A percentile compares a stretch with the other conserved stretches of the same genome.
phyloP scores from a whole-genome alignment of 2,797 vertebrate genomes.

The Diglossa cyanea region DNA sequence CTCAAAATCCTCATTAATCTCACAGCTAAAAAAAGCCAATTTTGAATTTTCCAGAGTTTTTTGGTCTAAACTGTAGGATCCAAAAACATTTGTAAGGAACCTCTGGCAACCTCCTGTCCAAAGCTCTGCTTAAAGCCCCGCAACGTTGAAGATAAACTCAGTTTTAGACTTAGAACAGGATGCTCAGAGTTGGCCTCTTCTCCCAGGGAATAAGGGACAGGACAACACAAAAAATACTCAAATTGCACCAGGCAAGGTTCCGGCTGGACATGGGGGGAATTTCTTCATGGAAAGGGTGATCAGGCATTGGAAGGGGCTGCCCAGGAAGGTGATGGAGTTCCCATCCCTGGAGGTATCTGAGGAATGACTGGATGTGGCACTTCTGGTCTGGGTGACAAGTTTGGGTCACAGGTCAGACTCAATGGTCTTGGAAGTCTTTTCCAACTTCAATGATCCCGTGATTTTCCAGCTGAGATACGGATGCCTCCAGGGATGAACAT shows the following conservation, averaged over 20 bases:
- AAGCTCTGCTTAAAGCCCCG: background rate
- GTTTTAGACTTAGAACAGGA: background rate
- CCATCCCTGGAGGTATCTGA: background rate
- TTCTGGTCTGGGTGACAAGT: background rate
- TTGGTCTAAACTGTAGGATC: background rate
- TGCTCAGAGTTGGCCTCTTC: background rate
- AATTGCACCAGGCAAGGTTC: background rate
- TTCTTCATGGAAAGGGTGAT: background rate
- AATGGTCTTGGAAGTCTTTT: fast-evolving
- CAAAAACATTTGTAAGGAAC: background rate
- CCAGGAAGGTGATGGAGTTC: background rate
- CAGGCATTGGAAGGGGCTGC: background rate
- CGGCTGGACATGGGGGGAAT: background rate
- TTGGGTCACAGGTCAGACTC: background rate
- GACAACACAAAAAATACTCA: fast-evolving
- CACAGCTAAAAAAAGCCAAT: background rate
- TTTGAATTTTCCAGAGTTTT: background rate
- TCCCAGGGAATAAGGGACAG: background rate
- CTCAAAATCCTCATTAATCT: background rate
- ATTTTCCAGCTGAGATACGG: background rate
- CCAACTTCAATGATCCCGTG: fast-evolving
- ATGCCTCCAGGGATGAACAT: background rate
- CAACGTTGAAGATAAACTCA: fast-evolving
- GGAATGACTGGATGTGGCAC: fast-evolving
- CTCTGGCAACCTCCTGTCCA: background rate